Base-by-base conservation (phyloP, 2,888 invertebrate species). In the Gastrophysa polygoni region DNA sequence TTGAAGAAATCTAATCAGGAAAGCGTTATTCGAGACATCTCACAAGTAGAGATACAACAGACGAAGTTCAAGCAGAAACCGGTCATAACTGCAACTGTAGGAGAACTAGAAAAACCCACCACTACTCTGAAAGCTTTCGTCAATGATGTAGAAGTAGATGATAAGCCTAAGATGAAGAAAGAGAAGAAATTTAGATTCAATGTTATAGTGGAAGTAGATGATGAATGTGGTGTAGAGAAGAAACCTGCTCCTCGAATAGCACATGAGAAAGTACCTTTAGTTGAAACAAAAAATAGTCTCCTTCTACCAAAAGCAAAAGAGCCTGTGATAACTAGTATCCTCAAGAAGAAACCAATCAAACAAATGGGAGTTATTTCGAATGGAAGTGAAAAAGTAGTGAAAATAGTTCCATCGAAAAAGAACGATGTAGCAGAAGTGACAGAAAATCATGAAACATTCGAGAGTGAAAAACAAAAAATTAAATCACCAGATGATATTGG, bases 141-240 rank as follows among this genome's bases (percentile, higher is more conserved):
- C 32, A 86, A 86, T 73, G 83, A 87, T 72, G 80, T 87, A 5
- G 83, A 83, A 21, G 86, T 90, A 14, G 88, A 88, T 77, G 88
- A 88, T 80, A 84, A 83, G 51, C 82, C 79, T 80, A 74, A 72
- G 56, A 70, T 67, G 21, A 74, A 77, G 57, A 73, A 70, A 20
- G 68, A 71, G 7, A 79, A 77, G 51, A 80, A 78, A 63, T 78
- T 80, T 32, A 79, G 77, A 61, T 78, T 78, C 49, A 80, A 80
- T 67, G 79, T 81, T n/a, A 76, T 73, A n/a, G 79, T 81, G 10
- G 77, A 78, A 61, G 73, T 76, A 18, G 68, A 68, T 50, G 67
- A 69, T 29, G 57, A 52, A 17, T 38, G 34, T 11, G 24, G 17
- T 0, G 46, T 52, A 24, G 44, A 49, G 2, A 44, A 51, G 1